A percentile compares a stretch with the other conserved stretches of the same genome.
These are phyloP conservation scores for Psittacara wagleri DNA, from an alignment of 2,113 vertebrate species.

Conservation along the genomic window DNA sequence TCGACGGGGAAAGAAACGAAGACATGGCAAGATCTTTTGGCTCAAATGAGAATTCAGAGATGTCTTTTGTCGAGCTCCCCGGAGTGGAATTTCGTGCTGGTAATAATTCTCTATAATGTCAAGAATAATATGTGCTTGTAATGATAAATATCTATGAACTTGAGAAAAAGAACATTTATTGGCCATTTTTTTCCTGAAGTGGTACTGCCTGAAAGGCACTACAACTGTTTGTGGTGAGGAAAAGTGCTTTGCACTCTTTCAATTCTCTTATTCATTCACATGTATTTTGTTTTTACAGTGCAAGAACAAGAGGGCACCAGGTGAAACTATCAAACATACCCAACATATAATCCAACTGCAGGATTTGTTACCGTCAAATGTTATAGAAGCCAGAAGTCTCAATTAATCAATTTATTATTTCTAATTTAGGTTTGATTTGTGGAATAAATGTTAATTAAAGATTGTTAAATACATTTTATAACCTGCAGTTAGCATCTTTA, in stretches of 20 bases:
- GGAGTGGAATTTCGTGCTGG: slow-evolving; percentile 90
- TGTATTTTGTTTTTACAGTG: background rate
- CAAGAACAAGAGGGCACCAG: background rate
- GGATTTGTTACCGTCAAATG: background rate
- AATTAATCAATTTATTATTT: background rate
- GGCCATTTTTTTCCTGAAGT: background rate
- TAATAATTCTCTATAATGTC: slow-evolving; percentile 50
- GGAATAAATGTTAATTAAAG: background rate
- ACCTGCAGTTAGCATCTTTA: background rate
- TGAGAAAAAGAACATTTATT: background rate
- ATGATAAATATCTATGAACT: background rate
- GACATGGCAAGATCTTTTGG: slow-evolving; percentile 55
- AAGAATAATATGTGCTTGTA: background rate
- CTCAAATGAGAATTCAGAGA: slow-evolving; percentile 75
- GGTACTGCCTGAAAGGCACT: background rate
- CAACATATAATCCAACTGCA: background rate
- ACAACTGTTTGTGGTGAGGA: background rate
- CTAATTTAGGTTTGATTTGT: background rate
- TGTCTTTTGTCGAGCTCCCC: slow-evolving; percentile 87
- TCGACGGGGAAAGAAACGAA: slow-evolving; percentile 74
- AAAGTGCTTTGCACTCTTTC: background rate
- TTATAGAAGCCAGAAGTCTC: background rate
- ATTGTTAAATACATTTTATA: background rate
- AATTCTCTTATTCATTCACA: background rate
- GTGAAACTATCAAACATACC: background rate